Conservation (phyloP, 2,888 invertebrate genomes). For the Gari tellinella region DNA sequence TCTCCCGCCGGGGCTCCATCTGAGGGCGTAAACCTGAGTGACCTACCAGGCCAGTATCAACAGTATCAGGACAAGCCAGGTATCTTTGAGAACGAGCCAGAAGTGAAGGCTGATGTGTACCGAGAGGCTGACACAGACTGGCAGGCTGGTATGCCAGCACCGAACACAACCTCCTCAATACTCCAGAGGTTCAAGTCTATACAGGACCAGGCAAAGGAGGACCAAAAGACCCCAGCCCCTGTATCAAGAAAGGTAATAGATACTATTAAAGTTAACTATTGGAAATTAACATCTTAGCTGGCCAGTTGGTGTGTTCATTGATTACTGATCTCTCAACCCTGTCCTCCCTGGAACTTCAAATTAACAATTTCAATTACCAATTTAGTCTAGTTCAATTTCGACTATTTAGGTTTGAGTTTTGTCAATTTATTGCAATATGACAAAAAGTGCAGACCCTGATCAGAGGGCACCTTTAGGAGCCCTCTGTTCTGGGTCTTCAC, state of each 20-base stretch:
- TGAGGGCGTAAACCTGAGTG: conserved; percentile 72
- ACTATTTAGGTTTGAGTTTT: too few relatives aligned
- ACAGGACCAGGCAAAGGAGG: conserved; percentile 84
- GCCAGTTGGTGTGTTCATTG: too few relatives aligned
- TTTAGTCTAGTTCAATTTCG: too few relatives aligned
- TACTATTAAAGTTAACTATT: too few relatives aligned
- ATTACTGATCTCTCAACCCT: too few relatives aligned
- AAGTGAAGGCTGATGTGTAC: conserved; percentile 83
- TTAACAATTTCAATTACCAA: too few relatives aligned
- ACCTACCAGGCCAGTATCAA: conserved; percentile 78
- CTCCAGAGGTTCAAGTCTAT: conserved; percentile 95
- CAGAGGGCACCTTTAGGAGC: too few relatives aligned
- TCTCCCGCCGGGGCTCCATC: conserved; percentile 67
- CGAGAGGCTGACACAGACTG: conserved; percentile 83
- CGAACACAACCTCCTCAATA: conserved; percentile 93
- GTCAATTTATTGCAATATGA: too few relatives aligned
- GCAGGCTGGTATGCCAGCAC: conserved; percentile 82
- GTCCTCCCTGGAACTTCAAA: too few relatives aligned
- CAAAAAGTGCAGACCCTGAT: too few relatives aligned
- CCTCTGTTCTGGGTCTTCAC: too few relatives aligned
- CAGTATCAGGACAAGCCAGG: conserved; percentile 62
- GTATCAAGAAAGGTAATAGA: conserved; percentile 71
- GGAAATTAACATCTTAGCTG: too few relatives aligned
- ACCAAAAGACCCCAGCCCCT: conserved; percentile 66
- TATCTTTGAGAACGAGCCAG: conserved; percentile 78